Evolutionary conservation across 2,113 vertebrate species (phyloP), one percentile per base, ranked within the genome.

Genomic region (Hippopotamus amphibius): DNA sequence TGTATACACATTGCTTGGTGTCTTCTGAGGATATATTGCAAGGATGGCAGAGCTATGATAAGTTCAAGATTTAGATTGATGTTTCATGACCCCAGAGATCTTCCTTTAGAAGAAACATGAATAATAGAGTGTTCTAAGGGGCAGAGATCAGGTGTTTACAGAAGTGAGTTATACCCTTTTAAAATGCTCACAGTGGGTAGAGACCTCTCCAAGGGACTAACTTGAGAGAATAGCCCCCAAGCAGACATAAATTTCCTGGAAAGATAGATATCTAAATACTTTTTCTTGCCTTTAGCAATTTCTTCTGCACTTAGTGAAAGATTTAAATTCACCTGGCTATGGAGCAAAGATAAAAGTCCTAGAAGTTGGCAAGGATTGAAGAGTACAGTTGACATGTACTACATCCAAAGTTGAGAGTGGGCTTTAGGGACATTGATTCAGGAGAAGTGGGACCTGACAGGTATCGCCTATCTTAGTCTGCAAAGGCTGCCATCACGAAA

Each of bases 281-380:
- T 93, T 95, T 90, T 92, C 55, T 88, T 72, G 41, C 82, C 69
- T 95, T 96, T 10, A 79, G 53, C 65, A 90, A 63, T 97, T 97
- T 80, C 59, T 95, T 69, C 76, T 82, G 7, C 2, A 88, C 17
- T 33, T 16, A 61, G 33, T 83, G 46, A 88, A 95, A 86, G 50
- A 94, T 90, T 96, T 92, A 69, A 87, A 48, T 88, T 17, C 17
- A 90, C 87, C 22, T 84, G 7, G 33, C 46, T 96, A 2, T 19
- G 72, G 4, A 85, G 46, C 11, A 81, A 93, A 94, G 19, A 79
- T 21, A 84, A 53, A 91, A 89, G 68, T 1, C 17, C 24, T 87
- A 46, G 11, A 76, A 66, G 41, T 76, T 30, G 90, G 10, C 22
- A 92, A 92, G 30, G 14, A 88, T 57, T 66, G n/a, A 96, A 94